Evolutionary conservation across 2,113 vertebrate species (phyloP).

Genomic region (Megatriorchis doriae): DNA sequence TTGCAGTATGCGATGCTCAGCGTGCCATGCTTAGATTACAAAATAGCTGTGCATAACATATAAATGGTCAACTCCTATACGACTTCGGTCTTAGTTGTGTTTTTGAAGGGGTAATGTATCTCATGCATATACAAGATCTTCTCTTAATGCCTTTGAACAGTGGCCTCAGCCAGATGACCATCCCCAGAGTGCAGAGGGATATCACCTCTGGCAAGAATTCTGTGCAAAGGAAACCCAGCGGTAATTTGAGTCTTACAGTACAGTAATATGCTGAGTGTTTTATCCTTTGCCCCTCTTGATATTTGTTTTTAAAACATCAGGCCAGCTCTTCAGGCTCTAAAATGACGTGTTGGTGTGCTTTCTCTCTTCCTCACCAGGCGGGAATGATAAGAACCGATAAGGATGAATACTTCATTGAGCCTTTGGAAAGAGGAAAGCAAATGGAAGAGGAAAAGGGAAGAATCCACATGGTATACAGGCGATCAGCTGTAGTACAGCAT

Average conservation of each 20-base stretch:
- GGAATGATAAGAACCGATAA: constrained; percentile 93
- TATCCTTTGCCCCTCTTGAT: background rate
- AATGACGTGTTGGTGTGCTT: background rate
- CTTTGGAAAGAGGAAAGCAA: constrained; percentile 89
- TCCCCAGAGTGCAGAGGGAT: background rate
- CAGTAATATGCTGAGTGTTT: background rate
- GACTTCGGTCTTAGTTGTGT: background rate
- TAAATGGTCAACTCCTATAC: background rate
- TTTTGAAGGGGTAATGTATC: background rate
- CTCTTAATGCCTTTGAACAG: background rate
- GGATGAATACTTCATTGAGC: constrained; percentile 97
- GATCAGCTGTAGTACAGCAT: constrained; percentile 76
- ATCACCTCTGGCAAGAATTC: background rate
- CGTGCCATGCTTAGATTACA: rapidly evolving
- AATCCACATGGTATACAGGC: constrained; percentile 91
- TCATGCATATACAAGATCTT: background rate
- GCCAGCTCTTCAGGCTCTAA: background rate
- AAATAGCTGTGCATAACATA: no score
- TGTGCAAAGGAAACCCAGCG: rapidly evolving
- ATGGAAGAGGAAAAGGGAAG: constrained; percentile 89
- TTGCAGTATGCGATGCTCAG: background rate
- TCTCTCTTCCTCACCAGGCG: constrained; percentile 76
- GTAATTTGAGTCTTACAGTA: background rate
- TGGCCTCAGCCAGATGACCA: background rate
- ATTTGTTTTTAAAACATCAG: background rate